Conservation (phyloP, 2,888 invertebrate genomes). For the Poecilobothrus nobilitatus region DNA sequence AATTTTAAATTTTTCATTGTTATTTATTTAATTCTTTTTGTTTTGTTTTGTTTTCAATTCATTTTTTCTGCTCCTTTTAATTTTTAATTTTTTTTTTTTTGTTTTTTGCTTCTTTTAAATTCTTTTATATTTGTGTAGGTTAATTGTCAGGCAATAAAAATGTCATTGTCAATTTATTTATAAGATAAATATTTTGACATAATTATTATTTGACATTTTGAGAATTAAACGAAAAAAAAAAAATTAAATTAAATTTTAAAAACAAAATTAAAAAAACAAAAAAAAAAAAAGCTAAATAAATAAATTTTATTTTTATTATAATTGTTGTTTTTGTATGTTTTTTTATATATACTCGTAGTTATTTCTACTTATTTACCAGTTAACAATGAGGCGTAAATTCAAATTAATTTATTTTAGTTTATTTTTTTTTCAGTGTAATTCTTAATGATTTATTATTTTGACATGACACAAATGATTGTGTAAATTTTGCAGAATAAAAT, state of each 20-base stretch:
- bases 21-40: no score
- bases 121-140: background rate
- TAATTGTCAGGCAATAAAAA: background rate
- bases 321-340: no score
- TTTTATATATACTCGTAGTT: no score
- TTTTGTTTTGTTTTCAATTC: no score
- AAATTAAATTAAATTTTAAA: background rate
- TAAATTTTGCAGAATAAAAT: slow-evolving; percentile 2
- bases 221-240: background rate
- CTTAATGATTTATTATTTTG: background rate
- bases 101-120: no score
- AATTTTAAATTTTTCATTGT: no score
- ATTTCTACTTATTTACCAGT: background rate
- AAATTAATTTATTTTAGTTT: background rate
- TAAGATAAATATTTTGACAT: slow-evolving; percentile 3
- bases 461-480: slow-evolving; percentile 3
- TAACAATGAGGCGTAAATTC: slow-evolving; percentile 3
- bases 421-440: background rate
- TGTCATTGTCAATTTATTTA: background rate
- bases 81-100: no score
- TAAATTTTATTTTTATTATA: no score
- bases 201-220: slow-evolving; percentile 2
- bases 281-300: no score
- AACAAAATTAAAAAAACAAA: background rate
- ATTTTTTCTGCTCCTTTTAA: no score